Conservation (phyloP, 2,888 invertebrate species). For the Erebia epiphron region DNA sequence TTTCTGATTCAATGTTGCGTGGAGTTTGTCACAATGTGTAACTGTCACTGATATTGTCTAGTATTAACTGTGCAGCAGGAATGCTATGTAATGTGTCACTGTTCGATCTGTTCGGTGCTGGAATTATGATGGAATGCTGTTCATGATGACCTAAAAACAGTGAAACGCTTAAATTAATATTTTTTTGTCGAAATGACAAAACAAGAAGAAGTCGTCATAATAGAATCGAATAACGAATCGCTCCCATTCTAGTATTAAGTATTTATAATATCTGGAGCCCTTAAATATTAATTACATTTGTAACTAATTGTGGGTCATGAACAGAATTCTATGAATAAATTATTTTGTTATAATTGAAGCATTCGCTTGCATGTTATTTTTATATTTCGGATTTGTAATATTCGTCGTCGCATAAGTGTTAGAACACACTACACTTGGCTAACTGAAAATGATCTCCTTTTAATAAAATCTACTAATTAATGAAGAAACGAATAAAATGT, state of each 20-base stretch:
- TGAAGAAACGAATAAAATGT: not conserved
- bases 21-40: constrained; percentile 9
- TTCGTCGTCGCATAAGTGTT: constrained; percentile 21
- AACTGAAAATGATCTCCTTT: constrained; percentile 12
- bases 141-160: constrained; percentile 44
- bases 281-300: not conserved
- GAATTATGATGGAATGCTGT: constrained; percentile 55
- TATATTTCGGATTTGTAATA: constrained; percentile 48
- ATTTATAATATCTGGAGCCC: no score
- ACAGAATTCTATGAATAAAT: constrained; percentile 51
- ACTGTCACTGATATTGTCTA: constrained; percentile 9
- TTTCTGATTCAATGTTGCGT: constrained; percentile 27
- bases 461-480: not conserved
- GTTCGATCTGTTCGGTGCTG: constrained; percentile 63
- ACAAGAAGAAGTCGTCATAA: no score
- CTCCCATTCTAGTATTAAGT: no score
- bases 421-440: constrained; percentile 26
- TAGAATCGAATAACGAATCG: no score
- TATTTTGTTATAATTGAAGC: constrained; percentile 52
- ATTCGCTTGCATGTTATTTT: constrained; percentile 57
- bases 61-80: not conserved
- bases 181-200: no score
- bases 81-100: constrained; percentile 46
- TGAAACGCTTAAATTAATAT: not conserved
- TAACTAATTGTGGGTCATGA: constrained; percentile 43